Percentiles rank a stretch among this genome's conserved stretches.
These are phyloP conservation scores for Eumeta japonica DNA, from an alignment of 1,140 invertebrate species.

Conservation along the genomic window DNA sequence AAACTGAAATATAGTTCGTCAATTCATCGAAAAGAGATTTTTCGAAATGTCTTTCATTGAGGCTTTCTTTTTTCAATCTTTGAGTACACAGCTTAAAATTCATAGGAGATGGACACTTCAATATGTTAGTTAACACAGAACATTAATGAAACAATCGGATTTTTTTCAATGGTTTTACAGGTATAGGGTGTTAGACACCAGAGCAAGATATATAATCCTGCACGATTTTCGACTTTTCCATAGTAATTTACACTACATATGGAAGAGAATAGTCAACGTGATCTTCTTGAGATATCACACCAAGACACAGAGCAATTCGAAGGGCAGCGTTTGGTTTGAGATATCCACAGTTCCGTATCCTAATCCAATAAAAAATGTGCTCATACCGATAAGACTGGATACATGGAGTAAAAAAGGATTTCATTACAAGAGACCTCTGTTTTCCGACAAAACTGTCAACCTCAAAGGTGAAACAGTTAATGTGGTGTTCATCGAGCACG, in stretches of 20 bases:
- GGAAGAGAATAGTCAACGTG: slow-evolving; percentile 74
- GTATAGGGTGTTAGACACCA: slow-evolving; percentile 66
- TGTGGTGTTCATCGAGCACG: slow-evolving; percentile 68
- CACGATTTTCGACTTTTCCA: slow-evolving; percentile 67
- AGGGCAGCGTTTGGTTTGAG: slow-evolving; percentile 62
- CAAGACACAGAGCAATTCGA: slow-evolving; percentile 19
- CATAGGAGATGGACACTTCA: no score
- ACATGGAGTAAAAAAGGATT: slow-evolving; percentile 64
- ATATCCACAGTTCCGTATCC: slow-evolving; percentile 73
- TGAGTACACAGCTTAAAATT: no score
- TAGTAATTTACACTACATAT: slow-evolving; percentile 67
- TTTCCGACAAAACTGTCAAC: slow-evolving; percentile 62
- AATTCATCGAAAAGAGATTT: no score
- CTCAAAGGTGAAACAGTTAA: slow-evolving; percentile 58
- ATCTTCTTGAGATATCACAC: slow-evolving; percentile 67
- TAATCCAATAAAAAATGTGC: slow-evolving; percentile 48
- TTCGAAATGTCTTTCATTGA: no score
- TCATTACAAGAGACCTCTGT: slow-evolving; percentile 56
- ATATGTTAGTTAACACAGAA: no score
- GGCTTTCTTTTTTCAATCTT: no score
- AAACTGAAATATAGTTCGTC: no score
- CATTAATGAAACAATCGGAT: no score
- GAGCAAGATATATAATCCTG: slow-evolving; percentile 67
- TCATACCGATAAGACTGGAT: slow-evolving; percentile 60
- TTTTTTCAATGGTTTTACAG: no score